Evolutionary conservation across 2,113 vertebrate species (phyloP).

Genomic region (Synchiropus splendidus): DNA sequence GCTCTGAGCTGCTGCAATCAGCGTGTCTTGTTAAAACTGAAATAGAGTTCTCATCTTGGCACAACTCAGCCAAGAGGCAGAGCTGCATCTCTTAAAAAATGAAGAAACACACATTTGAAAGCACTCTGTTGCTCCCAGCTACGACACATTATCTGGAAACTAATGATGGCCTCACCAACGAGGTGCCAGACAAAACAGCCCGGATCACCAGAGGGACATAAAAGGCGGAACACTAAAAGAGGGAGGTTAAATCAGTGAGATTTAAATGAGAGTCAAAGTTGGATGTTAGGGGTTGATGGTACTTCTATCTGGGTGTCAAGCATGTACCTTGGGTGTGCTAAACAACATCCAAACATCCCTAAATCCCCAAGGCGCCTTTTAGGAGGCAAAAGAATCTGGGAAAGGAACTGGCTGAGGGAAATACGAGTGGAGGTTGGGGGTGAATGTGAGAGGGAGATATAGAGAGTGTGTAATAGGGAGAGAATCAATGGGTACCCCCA

Average conservation of each 20-base stretch:
- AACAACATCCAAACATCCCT: constrained; percentile 56
- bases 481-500: constrained; percentile 54
- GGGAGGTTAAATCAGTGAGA: constrained; percentile 44
- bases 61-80: constrained; percentile 52
- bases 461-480: constrained; percentile 46
- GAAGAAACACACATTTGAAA: constrained; percentile 25
- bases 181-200: constrained; percentile 24
- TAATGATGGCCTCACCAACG: constrained; percentile 46
- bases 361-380: constrained; percentile 53
- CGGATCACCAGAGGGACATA: constrained; percentile 27
- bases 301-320: constrained; percentile 46
- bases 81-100: constrained; percentile 37
- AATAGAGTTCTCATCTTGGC: constrained; percentile 44
- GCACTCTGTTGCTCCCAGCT: constrained; percentile 27
- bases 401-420: constrained; percentile 35
- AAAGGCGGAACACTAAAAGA: constrained; percentile 37
- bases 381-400: constrained; percentile 49
- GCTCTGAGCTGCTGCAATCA: constrained; percentile 54
- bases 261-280: constrained; percentile 38
- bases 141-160: constrained; percentile 32
- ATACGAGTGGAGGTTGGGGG: constrained; percentile 26
- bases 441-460: constrained; percentile 36
- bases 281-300: constrained; percentile 34
- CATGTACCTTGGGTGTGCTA: constrained; percentile 48
- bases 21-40: constrained; percentile 51